Evolutionary conservation across 2,888 invertebrate species (phyloP).

Genomic region (Neoaliturus tenellus): DNA sequence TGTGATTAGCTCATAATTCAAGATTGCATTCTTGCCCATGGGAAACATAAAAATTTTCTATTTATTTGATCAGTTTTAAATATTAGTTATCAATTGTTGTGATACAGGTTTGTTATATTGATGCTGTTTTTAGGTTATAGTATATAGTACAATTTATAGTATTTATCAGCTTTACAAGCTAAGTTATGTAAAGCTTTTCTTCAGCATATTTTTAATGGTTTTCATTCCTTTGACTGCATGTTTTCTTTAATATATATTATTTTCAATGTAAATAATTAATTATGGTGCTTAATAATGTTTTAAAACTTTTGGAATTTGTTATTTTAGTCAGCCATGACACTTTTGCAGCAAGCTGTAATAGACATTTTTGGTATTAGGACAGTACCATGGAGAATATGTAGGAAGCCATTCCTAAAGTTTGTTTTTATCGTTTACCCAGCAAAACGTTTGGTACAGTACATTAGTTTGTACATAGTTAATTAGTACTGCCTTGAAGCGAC

Average conservation of each 20-base stretch:
- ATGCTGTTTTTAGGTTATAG: not conserved
- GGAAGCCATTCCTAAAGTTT: no score
- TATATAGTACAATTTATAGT: not conserved
- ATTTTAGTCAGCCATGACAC: slow-evolving; percentile 3
- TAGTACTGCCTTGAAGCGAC: no score
- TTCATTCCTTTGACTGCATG: not conserved
- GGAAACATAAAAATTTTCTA: not conserved
- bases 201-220: not conserved
- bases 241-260: not conserved
- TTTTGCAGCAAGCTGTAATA: no score
- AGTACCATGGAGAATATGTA: no score
- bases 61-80: not conserved
- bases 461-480: no score
- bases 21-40: no score
- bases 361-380: no score
- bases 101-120: not conserved
- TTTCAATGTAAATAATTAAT: not conserved
- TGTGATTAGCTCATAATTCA: no score
- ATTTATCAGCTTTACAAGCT: not conserved
- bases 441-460: no score
- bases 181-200: not conserved
- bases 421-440: no score
- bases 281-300: slow-evolving; percentile 9
- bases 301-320: not conserved
- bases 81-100: not conserved